These are phyloP conservation scores for Alcedo atthis DNA, from an alignment of 2,797 vertebrate genomes.

Conservation along the genomic window DNA sequence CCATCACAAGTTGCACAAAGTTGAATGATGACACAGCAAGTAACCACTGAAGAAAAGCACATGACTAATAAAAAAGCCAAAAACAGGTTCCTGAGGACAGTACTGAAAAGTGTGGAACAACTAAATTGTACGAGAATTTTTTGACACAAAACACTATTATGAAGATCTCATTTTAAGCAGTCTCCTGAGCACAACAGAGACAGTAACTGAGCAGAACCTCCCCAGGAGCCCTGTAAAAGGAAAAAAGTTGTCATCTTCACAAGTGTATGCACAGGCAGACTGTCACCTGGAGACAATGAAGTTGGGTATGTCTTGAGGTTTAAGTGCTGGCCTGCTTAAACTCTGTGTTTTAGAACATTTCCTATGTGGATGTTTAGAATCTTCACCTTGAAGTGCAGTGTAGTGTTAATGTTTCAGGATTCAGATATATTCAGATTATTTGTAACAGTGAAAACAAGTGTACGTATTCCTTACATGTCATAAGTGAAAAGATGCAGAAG, in stretches of 20 bases:
- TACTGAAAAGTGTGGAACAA: background rate
- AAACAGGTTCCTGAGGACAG: background rate
- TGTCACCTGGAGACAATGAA: background rate
- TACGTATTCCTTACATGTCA: background rate
- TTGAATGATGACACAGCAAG: background rate
- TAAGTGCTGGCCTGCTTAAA: background rate
- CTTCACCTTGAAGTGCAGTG: background rate
- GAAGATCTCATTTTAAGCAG: background rate
- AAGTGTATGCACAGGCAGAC: background rate
- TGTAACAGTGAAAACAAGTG: background rate
- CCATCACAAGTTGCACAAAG: background rate
- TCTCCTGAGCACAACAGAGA: background rate
- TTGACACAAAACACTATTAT: background rate
- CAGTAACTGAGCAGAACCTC: background rate
- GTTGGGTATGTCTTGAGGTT: background rate
- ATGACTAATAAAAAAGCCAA: background rate
- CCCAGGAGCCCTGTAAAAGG: background rate
- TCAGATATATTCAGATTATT: background rate
- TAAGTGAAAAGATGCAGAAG: background rate
- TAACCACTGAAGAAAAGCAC: background rate
- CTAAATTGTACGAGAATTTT: background rate
- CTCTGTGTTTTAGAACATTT: background rate
- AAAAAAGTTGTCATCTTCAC: background rate
- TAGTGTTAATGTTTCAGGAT: background rate
- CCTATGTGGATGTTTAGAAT: background rate